Base-by-base conservation (phyloP, 2,888 invertebrate genomes). In the Emmelina monodactyla region DNA sequence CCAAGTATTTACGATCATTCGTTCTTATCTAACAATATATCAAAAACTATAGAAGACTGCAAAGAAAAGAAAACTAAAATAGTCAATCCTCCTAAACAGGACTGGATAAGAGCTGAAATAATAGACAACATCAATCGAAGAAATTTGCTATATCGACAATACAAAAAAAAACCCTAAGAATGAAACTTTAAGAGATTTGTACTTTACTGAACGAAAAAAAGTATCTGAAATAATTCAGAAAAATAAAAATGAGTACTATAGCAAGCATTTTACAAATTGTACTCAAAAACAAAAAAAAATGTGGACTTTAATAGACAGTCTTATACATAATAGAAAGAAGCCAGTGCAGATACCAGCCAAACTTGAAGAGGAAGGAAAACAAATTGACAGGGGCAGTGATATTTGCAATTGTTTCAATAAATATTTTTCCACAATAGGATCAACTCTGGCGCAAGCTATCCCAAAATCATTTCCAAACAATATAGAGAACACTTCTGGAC, bases 21-120 rank as follows among this genome's bases (percentile, higher is more conserved):
- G n/a, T n/a, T n/a, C n/a, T n/a, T n/a, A n/a, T n/a, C n/a, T n/a
- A n/a, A n/a, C n/a, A n/a, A n/a, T n/a, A n/a, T n/a, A n/a, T n/a
- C n/a, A n/a, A n/a, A n/a, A n/a, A 19, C 22, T 22, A 32, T 35
- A 25, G 19, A 28, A n/a, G n/a, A 33, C 3, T 37, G 32, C 22
- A n/a, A 15, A 14, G 5, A 22, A 7, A 32, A 13, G 2, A 37
- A 42, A 22, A 32, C n/a, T 1, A 39, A 41, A 34, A 38, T 34
- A 3, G 14, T 36, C 1, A 41, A 41, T n/a, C 16, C 13, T 30
- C 41, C 41, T 3, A 19, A 19, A 28, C 6, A 38, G 9, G 40
- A 41, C 19, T 41, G 40, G 40, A 41, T 41, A 16, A 29, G 32
- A 12, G 36, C 31, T 28, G 19, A 32, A 2, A 14, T 41, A 2